phyloP scores from a whole-genome alignment of 2,797 vertebrate species.

The Pseudochirops cupreus region DNA sequence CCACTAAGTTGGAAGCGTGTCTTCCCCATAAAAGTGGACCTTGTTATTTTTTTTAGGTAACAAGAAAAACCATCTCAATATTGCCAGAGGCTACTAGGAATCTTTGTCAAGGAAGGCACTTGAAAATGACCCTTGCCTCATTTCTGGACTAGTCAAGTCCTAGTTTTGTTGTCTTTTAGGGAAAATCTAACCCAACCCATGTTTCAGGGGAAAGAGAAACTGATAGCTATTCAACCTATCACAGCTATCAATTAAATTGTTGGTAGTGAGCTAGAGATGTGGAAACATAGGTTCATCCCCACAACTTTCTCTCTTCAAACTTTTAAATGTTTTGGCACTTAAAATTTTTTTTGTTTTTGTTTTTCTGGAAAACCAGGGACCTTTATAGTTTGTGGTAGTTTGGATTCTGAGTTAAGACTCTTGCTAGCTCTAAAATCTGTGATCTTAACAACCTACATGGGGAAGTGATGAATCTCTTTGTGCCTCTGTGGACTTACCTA shows the following conservation, averaged over 20 bases:
- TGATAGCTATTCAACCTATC: background rate
- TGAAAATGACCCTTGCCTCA: too few species aligned
- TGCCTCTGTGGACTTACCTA: background rate
- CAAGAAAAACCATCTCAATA: background rate
- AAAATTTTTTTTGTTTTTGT: background rate
- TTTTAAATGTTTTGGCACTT: background rate
- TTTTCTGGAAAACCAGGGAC: background rate
- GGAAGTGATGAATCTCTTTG: background rate
- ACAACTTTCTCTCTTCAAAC: background rate
- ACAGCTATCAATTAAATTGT: background rate
- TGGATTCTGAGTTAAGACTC: background rate
- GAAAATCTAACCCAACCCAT: background rate
- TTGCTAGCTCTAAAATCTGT: background rate
- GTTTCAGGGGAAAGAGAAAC: background rate
- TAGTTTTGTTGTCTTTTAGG: background rate
- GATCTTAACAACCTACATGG: background rate
- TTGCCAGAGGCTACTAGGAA: background rate
- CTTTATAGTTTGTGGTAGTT: background rate
- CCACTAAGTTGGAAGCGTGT: background rate
- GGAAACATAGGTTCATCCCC: background rate
- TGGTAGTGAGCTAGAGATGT: background rate
- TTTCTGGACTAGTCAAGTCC: background rate
- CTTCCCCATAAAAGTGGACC: background rate
- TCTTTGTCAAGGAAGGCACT: background rate
- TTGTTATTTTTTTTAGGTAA: background rate